phyloP scores from a whole-genome alignment of 2,797 vertebrate species.

The Premnoplex brunnescens region DNA sequence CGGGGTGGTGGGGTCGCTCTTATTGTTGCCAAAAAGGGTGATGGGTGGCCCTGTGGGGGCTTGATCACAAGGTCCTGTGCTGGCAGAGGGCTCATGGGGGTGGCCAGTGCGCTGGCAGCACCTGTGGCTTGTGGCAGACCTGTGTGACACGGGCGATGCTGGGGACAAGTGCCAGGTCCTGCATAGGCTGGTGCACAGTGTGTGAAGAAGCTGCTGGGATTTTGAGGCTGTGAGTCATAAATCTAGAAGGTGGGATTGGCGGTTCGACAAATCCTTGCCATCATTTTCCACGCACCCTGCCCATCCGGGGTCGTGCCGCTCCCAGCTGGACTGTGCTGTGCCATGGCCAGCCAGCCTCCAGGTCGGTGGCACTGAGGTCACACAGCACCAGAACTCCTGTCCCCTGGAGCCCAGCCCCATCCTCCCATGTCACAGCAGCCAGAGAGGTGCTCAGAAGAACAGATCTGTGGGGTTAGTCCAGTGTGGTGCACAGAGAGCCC shows the following conservation, averaged over 20 bases:
- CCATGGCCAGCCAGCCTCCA: rapidly evolving
- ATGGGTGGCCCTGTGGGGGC: background rate
- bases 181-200: rapidly evolving
- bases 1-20: rapidly evolving
- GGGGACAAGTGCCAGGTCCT: rapidly evolving
- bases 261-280: background rate
- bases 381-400: rapidly evolving
- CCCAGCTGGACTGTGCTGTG: background rate
- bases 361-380: background rate
- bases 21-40: rapidly evolving
- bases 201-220: background rate
- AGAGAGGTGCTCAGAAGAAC: background rate
- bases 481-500: rapidly evolving
- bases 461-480: rapidly evolving
- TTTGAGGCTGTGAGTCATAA: background rate
- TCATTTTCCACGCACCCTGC: background rate
- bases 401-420: background rate
- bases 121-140: rapidly evolving
- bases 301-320: background rate
- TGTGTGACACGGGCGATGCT: rapidly evolving
- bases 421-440: background rate
- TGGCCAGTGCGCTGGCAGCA: rapidly evolving
- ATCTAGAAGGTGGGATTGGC: constrained; percentile 6
- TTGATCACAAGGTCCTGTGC: background rate
- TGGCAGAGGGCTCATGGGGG: background rate